Base-by-base conservation (phyloP, 2,113 vertebrate species). In the Sigmodon hispidus region DNA sequence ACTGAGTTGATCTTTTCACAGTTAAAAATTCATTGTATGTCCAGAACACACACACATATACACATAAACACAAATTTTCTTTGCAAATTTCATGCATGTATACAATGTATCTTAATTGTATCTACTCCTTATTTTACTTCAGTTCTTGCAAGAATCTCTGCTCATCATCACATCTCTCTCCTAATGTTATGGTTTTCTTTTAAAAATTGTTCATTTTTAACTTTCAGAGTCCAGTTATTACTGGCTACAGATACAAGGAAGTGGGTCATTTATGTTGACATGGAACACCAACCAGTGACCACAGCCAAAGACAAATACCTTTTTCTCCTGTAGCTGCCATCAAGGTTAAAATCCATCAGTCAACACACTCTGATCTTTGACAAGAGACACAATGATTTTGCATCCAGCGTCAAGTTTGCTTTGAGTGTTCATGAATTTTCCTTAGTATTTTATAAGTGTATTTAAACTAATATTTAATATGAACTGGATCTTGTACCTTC, bases 381-480 rank as follows among this genome's bases (percentile, higher is more conserved):
- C 6, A 8, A 29, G 2, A 59, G 50, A 65, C 13, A 3, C 4
- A n/a, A 17, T 65, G 1, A 11, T 52, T 81, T 91, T 73, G 13
- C 48, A 87, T 91, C 75, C 34, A 52, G 15, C 15, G 2, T 31
- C 21, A 22, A 13, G 70, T 89, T 29, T 59, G 17, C 90, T 91
- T 89, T 83, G 22, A 10, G 24, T 36, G 81, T 36, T 89, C 40
- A 65, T 61, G 40, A 5, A 19, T 87, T 29, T 96, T 94, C 48
- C 57, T 31, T 31, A 55, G 7, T 43, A 88, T 36, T 81, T 63
- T 26, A 3, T 5, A 69, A 72, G 73, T 87, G 36, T 50, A 69
- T 90, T 89, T 90, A 43, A 67, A 83, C 5, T 94, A 81, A 81
- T n/a, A n/a, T 87, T 86, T 77, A 87, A 70, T 13, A n/a, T 90